Evolutionary conservation across 2,797 vertebrate species (phyloP).

Genomic region (Enteromius fasciolatus): DNA sequence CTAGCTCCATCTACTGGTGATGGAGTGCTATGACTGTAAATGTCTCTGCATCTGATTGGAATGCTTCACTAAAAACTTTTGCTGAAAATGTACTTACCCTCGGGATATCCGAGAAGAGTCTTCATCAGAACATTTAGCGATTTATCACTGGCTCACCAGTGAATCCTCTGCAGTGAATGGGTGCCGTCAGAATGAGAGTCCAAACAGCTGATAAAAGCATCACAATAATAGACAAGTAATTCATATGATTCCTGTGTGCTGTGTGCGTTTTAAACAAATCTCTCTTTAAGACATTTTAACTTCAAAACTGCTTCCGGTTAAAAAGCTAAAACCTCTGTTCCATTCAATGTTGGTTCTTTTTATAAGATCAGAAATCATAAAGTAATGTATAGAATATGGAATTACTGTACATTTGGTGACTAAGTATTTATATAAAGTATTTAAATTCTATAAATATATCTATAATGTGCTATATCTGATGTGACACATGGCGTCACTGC

Average conservation of each 20-base stretch:
- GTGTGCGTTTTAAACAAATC: background rate
- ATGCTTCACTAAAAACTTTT: background rate
- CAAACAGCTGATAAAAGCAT: background rate
- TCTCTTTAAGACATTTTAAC: background rate
- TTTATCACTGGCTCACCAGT: background rate
- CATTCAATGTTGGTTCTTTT: background rate
- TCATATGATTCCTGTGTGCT: background rate
- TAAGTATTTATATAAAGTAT: background rate
- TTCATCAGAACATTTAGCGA: background rate
- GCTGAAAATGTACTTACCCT: background rate
- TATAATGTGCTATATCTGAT: background rate
- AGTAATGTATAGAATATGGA: background rate
- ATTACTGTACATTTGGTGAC: background rate
- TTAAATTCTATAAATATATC: background rate
- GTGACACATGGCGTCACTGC: slow-evolving; percentile 31
- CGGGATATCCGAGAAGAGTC: background rate
- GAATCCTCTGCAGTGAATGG: background rate
- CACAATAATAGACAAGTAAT: background rate
- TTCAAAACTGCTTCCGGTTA: background rate
- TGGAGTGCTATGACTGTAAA: background rate
- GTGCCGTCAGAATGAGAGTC: background rate
- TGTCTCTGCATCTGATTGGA: background rate
- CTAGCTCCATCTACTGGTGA: slow-evolving; percentile 53
- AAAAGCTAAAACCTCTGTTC: background rate
- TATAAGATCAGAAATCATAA: background rate